Conservation (phyloP, 2,113 vertebrate species). For the Ranitomeya variabilis region DNA sequence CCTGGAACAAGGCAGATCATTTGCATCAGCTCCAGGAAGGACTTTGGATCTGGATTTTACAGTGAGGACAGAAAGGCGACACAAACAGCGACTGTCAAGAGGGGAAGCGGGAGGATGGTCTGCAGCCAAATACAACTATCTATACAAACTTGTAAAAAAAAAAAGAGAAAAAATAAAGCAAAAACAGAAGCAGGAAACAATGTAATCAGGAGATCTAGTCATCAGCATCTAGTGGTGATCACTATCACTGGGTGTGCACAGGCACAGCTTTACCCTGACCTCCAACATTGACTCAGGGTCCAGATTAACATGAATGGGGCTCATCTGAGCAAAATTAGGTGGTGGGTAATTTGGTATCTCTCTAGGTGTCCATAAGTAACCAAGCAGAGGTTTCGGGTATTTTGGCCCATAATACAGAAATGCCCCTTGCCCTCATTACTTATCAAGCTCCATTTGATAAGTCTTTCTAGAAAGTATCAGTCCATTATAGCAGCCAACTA, state of each 20-base stretch:
- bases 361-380: not conserved
- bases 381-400: not conserved
- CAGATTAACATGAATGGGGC: no score
- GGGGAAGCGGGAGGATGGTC: not conserved
- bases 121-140: not conserved
- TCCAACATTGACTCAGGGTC: no score
- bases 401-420: not conserved
- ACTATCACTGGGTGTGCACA: no score
- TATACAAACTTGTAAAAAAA: no score
- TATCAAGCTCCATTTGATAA: no score
- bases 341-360: no score
- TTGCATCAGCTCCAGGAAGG: slow-evolving; percentile 31
- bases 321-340: not conserved
- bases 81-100: not conserved
- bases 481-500: no score
- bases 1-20: not conserved
- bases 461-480: no score
- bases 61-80: not conserved
- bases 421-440: no score
- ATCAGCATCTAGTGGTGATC: not conserved
- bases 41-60: slow-evolving; percentile 21
- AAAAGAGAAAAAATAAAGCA: no score
- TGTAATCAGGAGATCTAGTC: not conserved
- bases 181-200: no score
- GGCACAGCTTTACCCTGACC: no score